Evolutionary conservation across 2,113 vertebrate species (phyloP).

Genomic region (Colinus virginianus): DNA sequence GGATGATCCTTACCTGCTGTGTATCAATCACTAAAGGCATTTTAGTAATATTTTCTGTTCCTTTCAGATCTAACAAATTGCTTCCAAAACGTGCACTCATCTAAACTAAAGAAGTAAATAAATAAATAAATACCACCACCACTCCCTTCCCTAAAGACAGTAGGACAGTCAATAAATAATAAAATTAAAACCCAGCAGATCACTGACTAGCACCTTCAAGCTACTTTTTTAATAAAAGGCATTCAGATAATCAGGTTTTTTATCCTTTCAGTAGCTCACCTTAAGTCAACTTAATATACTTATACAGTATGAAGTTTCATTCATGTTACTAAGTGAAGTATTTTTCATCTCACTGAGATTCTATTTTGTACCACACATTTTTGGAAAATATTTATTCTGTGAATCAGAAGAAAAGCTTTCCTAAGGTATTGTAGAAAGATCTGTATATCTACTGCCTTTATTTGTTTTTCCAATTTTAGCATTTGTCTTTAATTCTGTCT

Average conservation of each 20-base stretch:
- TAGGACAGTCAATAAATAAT: neutral
- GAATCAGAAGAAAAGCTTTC: neutral
- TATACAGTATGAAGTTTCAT: neutral
- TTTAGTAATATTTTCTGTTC: conserved; percentile 25
- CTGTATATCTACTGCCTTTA: neutral
- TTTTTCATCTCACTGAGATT: neutral
- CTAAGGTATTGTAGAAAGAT: neutral
- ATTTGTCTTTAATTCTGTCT: neutral
- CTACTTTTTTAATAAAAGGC: neutral
- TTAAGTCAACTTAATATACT: neutral
- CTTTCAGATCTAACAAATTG: conserved; percentile 56
- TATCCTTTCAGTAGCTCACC: neutral
- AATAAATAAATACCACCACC: neutral
- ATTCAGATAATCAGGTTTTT: neutral
- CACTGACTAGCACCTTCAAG: neutral
- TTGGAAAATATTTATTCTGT: neutral
- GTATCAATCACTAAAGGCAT: conserved; percentile 46
- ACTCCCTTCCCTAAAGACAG: neutral
- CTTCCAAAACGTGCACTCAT: neutral
- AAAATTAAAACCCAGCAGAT: neutral
- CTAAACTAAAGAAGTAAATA: neutral
- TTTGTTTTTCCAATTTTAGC: neutral
- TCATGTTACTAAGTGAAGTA: neutral
- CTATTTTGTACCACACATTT: neutral
- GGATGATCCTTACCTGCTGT: conserved; percentile 56